Evolutionary conservation across 2,797 vertebrate genomes (phyloP), one percentile per base, ranked within the genome.

Genomic region (Catharus ustulatus): DNA sequence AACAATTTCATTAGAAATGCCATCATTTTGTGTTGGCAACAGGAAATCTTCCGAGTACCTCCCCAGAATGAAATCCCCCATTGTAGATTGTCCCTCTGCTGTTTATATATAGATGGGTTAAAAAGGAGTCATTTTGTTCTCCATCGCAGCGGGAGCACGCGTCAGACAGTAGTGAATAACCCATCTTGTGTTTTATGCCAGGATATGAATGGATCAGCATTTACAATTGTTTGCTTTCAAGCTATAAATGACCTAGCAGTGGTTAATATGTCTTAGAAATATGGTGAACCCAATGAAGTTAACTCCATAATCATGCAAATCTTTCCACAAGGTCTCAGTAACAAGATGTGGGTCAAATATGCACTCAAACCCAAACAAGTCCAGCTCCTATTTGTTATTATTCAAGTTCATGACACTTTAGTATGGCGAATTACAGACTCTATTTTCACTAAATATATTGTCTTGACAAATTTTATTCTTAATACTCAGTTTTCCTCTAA

Each of bases 181-280:
- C 59, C 93, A 91, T 86, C 96, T 90, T 94, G 89, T 95, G 58
- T 86, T 87, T 87, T 73, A 81, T 59, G 34, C 59, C 48, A 27
- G 66, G 49, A 73, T 42, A 79, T 93, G 90, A 96, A 96, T 95
- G 82, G 83, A 88, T 84, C 85, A 69, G 76, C 74, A 94, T 96
- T 96, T 94, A 96, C 73, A 3, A 95, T 96, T 95, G 94, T 94
- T 94, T 91, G 83, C 87, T 93, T 93, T 84, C 87, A 55, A 93
- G 63, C 69, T 93, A 94, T 87, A 96, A 96, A 96, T 90, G 91
- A 93, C 69, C 75, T 69, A 42, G 71, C 69, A 62, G 26, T 15
- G 61, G 80, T 71, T 76, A 84, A 46, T n/a, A 40, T 7, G 7
- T 38, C 63, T 82, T 79, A 86, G 71, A 94, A 95, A 90, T 59